These are phyloP conservation scores for Etheostoma perlongum DNA, from an alignment of 2,797 vertebrate species.

Conservation along the genomic window DNA sequence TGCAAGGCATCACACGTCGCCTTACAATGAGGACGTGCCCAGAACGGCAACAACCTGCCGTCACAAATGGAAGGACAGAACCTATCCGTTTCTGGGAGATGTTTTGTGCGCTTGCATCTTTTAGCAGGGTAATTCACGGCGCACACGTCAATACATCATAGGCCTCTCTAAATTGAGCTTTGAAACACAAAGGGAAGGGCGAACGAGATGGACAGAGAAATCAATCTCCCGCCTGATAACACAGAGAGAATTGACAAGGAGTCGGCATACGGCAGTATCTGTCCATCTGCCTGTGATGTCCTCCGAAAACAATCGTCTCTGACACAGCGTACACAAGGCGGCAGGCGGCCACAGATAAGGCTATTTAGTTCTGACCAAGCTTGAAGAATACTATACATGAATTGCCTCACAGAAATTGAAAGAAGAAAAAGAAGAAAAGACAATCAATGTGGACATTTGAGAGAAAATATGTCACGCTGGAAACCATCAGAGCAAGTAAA, in stretches of 20 bases:
- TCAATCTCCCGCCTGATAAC: slow-evolving; percentile 81
- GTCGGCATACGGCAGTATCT: slow-evolving; percentile 56
- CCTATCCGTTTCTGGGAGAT: slow-evolving; percentile 58
- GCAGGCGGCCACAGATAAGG: slow-evolving; percentile 64
- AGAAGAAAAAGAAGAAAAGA: slow-evolving; percentile 32
- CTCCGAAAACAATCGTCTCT: slow-evolving; percentile 76
- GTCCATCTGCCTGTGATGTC: slow-evolving; percentile 75
- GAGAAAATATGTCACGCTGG: slow-evolving; percentile 30
- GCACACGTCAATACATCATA: slow-evolving; percentile 78
- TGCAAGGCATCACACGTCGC: slow-evolving; percentile 54
- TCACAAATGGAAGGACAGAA: slow-evolving; percentile 64
- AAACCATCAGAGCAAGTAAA: slow-evolving; percentile 25
- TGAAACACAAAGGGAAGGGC: slow-evolving; percentile 81
- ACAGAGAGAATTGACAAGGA: slow-evolving; percentile 69
- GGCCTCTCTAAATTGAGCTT: slow-evolving; percentile 78
- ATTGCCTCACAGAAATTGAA: slow-evolving; percentile 46
- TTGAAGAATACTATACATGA: slow-evolving; percentile 48
- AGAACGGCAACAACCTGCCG: slow-evolving; percentile 70
- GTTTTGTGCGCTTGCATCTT: slow-evolving; percentile 77
- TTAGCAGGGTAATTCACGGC: slow-evolving; percentile 74
- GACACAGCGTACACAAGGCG: slow-evolving; percentile 60
- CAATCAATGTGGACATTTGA: slow-evolving; percentile 37
- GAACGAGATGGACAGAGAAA: slow-evolving; percentile 81
- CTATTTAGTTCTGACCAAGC: slow-evolving; percentile 61
- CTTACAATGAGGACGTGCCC: slow-evolving; percentile 70